Conservation (phyloP, 2,888 invertebrate genomes). For the Trissonchulus sp. region DNA sequence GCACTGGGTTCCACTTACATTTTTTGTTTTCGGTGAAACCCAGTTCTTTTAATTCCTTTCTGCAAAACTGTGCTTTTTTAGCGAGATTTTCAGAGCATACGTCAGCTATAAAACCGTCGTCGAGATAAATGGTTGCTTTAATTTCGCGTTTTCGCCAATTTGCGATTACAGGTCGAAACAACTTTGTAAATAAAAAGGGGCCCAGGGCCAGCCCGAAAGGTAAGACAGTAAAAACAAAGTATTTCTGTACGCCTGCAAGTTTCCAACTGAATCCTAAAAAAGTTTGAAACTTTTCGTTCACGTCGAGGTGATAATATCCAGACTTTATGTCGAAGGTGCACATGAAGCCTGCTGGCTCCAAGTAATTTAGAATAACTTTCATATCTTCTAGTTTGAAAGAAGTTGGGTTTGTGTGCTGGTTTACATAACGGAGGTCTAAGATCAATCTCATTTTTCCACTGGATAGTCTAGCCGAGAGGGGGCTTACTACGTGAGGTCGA, state of each 20-base stretch:
- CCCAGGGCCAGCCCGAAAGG: conserved; percentile 18
- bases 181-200: conserved; percentile 15
- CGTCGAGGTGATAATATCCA: conserved; percentile 18
- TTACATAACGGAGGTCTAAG: conserved; percentile 8
- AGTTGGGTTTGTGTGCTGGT: background rate
- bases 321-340: conserved; percentile 24
- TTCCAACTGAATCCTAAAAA: conserved; percentile 11
- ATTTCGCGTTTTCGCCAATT: conserved; percentile 1
- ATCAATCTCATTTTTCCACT: background rate
- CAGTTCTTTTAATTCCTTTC: background rate
- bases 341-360: background rate
- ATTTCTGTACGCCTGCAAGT: background rate
- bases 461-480: conserved; percentile 11
- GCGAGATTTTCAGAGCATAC: background rate
- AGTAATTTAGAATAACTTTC: background rate
- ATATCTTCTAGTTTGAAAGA: conserved; percentile 14
- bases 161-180: conserved; percentile 1
- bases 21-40: background rate
- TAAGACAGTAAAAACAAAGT: conserved; percentile 21
- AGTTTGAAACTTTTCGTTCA: background rate
- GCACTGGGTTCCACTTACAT: background rate
- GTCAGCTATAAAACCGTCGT: conserved; percentile 14
- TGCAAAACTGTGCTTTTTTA: background rate
- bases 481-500: conserved; percentile 15
- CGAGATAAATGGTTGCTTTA: conserved; percentile 3